Base-by-base conservation (phyloP, 2,113 vertebrate species). In the Spilogale gracilis region DNA sequence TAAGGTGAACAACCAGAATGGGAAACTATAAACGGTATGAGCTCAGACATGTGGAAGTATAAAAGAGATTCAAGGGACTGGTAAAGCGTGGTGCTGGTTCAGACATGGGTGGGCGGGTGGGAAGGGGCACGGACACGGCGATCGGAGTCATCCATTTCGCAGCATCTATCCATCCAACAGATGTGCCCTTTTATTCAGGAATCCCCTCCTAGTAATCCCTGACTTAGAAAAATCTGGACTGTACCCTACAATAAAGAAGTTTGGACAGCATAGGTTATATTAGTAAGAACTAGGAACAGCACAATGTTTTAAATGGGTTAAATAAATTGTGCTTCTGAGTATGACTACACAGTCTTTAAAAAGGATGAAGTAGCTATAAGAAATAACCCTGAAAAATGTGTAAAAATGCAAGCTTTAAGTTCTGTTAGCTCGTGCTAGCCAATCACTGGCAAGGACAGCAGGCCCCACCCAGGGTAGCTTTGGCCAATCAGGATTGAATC, bases 171-270 rank as follows among this genome's bases (percentile, higher is more conserved):
- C 67, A 61, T 76, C 82, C 52, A 84, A 95, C 8, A 56, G 69
- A 25, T 88, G 13, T 3, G 11, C 45, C 56, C 23, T 78, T 67
- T 88, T 74, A 84, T 71, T 89, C 82, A 50, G 93, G 23, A 80
- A 84, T 67, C 82, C 20, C 63, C 82, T 54, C 65, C 54, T 73
- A 83, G 69, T 10, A 83, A 92, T 82, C 48, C 38, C 10, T 86
- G 58, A 92, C 50, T 43, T 58, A 45, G 60, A 87, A 95, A 90
- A 84, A 67, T 48, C 5, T 69, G 78, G 92, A 84, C 73, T 74
- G n/a, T 11, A 91, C 21, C 73, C 13, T 0, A 80, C 9, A 21
- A 69, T 54, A 74, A 69, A n/a, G n/a, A 89, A 67, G 84, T 61
- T 92, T 82, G 92, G 9, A 50, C 9, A 93, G 56, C 30, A 58